These are phyloP conservation scores for Anhinga rufa DNA, from an alignment of 2,113 vertebrate species.

Conservation along the genomic window DNA sequence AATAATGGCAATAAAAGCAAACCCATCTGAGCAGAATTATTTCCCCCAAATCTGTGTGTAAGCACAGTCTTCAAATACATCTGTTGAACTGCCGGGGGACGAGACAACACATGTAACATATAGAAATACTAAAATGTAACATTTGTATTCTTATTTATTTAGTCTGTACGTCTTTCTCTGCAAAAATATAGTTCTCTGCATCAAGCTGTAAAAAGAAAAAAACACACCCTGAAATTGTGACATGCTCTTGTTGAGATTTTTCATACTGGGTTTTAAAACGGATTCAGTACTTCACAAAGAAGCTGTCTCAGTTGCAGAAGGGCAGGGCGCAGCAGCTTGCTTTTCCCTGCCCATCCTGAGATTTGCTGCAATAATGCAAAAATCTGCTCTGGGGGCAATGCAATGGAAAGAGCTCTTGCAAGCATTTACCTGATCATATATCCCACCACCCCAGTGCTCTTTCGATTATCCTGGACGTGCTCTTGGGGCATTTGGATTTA, in stretches of 20 bases:
- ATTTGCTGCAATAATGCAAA: neutral
- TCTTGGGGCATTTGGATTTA: neutral
- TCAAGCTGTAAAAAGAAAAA: neutral
- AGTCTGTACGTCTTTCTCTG: neutral
- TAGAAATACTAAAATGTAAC: neutral
- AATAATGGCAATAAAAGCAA: neutral
- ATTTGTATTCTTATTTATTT: neutral
- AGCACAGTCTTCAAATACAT: neutral
- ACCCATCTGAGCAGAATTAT: neutral
- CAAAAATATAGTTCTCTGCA: neutral
- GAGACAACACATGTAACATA: neutral
- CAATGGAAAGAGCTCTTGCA: neutral
- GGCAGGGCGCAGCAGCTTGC: neutral
- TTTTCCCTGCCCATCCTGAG: neutral
- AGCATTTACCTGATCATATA: neutral
- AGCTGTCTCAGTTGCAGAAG: neutral
- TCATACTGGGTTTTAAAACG: neutral
- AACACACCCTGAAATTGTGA: neutral
- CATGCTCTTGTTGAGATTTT: neutral
- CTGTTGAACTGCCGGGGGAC: neutral
- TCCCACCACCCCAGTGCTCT: neutral
- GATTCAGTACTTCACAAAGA: neutral
- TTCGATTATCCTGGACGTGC: accelerated
- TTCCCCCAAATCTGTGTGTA: neutral
- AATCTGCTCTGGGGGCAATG: neutral